phyloP scores from a whole-genome alignment of 2,888 invertebrate species.

The Epiblema foenella region DNA sequence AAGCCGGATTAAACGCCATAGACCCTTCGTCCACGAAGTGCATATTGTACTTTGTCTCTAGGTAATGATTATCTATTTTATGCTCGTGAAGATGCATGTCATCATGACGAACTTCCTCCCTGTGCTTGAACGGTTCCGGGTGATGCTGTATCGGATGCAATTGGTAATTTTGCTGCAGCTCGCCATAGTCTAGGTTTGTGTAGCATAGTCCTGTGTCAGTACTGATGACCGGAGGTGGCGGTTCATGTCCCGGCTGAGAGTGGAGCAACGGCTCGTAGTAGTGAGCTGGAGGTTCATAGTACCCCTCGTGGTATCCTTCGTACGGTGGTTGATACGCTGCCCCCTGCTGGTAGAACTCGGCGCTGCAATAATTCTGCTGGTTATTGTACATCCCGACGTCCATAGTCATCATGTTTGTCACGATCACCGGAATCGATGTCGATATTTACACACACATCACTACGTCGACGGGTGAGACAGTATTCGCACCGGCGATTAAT shows the following conservation, averaged over 20 bases:
- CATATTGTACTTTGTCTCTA: slow-evolving; percentile 83
- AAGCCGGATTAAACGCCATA: slow-evolving; percentile 74
- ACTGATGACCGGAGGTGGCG: slow-evolving; percentile 89
- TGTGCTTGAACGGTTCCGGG: slow-evolving; percentile 79
- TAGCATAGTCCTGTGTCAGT: slow-evolving; percentile 95
- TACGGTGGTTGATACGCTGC: slow-evolving; percentile 74
- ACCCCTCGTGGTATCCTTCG: slow-evolving; percentile 78
- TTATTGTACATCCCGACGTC: slow-evolving; percentile 92
- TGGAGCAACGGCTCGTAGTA: slow-evolving; percentile 82
- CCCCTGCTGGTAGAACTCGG: slow-evolving; percentile 83
- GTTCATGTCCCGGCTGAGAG: slow-evolving; percentile 74
- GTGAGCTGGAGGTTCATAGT: slow-evolving; percentile 78
- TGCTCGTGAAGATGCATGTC: slow-evolving; percentile 77
- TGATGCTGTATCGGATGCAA: slow-evolving; percentile 84
- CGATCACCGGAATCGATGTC: slow-evolving; percentile 70
- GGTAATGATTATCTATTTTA: slow-evolving; percentile 78
- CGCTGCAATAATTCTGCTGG: slow-evolving; percentile 85
- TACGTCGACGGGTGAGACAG: slow-evolving; percentile 53
- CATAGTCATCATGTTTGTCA: slow-evolving; percentile 90
- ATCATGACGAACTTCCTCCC: slow-evolving; percentile 84
- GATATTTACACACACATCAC: slow-evolving; percentile 75
- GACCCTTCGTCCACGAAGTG: slow-evolving; percentile 77
- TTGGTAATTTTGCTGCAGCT: slow-evolving; percentile 79
- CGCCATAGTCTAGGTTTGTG: slow-evolving; percentile 93
- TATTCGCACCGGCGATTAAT: slow-evolving; percentile 55